These are phyloP conservation scores for Monopis laevigella DNA, from an alignment of 2,888 invertebrate genomes.

Conservation along the genomic window DNA sequence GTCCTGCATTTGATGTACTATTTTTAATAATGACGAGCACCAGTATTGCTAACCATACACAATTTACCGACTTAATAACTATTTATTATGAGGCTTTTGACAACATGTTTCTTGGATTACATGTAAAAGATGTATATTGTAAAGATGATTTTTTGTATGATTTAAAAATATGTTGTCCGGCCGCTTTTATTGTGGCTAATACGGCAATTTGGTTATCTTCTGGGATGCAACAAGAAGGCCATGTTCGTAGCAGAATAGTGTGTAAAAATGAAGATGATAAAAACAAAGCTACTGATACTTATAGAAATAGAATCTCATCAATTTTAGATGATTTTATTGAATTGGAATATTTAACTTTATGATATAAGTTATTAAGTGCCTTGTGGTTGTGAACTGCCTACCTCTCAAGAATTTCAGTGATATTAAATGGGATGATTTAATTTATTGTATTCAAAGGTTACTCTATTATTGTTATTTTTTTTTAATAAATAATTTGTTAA, in stretches of 20 bases:
- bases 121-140: conserved; percentile 30
- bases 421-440: no score
- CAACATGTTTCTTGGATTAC: conserved; percentile 23
- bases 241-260: conserved; percentile 42
- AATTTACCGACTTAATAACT: conserved; percentile 32
- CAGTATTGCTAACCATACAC: conserved; percentile 27
- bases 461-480: no score
- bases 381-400: no score
- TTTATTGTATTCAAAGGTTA: no score
- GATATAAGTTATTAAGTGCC: no score
- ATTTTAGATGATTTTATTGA: conserved; percentile 41
- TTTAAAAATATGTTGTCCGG: conserved; percentile 38
- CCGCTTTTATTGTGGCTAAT: conserved; percentile 46
- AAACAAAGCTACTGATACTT: conserved; percentile 29
- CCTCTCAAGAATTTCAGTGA: no score
- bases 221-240: conserved; percentile 50
- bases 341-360: conserved; percentile 36
- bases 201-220: conserved; percentile 47
- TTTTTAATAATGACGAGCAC: conserved; percentile 47
- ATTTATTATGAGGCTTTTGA: conserved; percentile 37
- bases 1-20: conserved; percentile 45
- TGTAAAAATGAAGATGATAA: conserved; percentile 32
- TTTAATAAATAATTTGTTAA: no score
- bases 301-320: conserved; percentile 32
- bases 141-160: conserved; percentile 35